Base-by-base conservation (phyloP, 1,140 invertebrate species). In the Pseudomyrmex cubaensis region DNA sequence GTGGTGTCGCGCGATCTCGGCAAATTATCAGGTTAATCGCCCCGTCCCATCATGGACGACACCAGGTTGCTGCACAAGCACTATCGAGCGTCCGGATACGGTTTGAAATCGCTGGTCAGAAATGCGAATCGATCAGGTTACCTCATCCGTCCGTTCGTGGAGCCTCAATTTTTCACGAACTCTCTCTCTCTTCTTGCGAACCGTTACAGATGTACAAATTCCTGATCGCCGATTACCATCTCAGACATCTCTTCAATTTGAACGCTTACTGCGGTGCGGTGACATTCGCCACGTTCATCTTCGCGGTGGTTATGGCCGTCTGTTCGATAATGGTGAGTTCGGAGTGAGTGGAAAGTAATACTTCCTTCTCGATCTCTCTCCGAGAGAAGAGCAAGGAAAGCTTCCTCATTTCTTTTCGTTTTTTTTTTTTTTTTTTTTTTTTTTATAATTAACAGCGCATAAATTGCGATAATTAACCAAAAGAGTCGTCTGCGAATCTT, bases 181-280 rank as follows among this genome's bases (percentile, higher is more conserved):
- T 10, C 5, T 10, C 48, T 63, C 9, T 56, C 12, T 35, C 35
- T 35, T 35, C 35, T 35, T 35, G 35, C 35, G 35, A 35, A 35
- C 73, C 8, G 12, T 85, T 89, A n/a, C 84, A 93, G 93, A 83
- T 92, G 17, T 91, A 92, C 69, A 75, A 85, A 46, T 90, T 88
- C n/a, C 72, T 92, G 35, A 25, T 90, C 57, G 72, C 76, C 10
- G 92, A 93, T 73, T 78, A 84, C 20, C 86, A 91, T 48, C 69
- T 93, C 2, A 87, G 90, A 61, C 76, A 69, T 7, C 56, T 88
- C 64, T 82, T 93, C 25, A 59, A 90, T 20, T 73, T 92, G 2
- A 86, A 69, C 54, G 74, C 84, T n/a, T 57, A 90, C 5, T 91
- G 86, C 80, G 90, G 91, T 20, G 52, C 87, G 25, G 80, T 93